These are phyloP conservation scores for Cebus imitator DNA, from an alignment of 2,113 vertebrate species.

Conservation along the genomic window DNA sequence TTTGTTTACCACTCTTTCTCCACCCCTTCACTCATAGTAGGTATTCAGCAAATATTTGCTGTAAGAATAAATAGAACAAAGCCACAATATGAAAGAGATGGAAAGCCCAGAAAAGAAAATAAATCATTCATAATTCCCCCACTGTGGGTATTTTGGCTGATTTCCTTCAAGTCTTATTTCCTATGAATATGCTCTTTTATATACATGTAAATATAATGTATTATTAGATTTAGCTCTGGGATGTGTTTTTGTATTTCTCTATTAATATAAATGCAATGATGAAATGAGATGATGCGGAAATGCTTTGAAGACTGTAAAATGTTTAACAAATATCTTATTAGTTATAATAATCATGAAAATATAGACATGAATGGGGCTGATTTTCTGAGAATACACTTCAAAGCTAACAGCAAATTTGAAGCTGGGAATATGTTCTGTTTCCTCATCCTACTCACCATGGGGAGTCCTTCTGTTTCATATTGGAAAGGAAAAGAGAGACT, in stretches of 20 bases:
- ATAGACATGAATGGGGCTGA: conserved; percentile 57
- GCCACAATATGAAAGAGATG: background rate
- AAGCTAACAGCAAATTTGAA: background rate
- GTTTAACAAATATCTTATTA: conserved; percentile 76
- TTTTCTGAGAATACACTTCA: conserved; percentile 46
- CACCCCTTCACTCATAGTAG: background rate
- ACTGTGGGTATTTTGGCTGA: conserved; percentile 65
- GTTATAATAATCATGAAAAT: conserved; percentile 66
- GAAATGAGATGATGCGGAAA: conserved; percentile 67
- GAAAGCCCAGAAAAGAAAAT: conserved; percentile 45
- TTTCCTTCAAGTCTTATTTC: conserved; percentile 68
- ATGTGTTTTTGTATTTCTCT: conserved; percentile 74
- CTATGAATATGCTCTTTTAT: conserved; percentile 71
- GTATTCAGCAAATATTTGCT: conserved; percentile 41
- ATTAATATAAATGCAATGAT: conserved; percentile 77
- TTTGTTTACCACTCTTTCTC: background rate
- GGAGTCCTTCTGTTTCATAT: background rate
- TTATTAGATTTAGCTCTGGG: conserved; percentile 75
- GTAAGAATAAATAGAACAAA: conserved; percentile 48
- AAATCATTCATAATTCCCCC: conserved; percentile 62
- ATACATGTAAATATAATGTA: conserved; percentile 74
- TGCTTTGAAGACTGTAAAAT: conserved; percentile 71
- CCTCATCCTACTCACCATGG: background rate
- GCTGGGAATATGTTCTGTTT: background rate
- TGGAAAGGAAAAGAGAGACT: background rate